Evolutionary conservation across 2,888 invertebrate genomes (phyloP), one percentile per base, ranked within the genome.

Genomic region (Hylaea fasciaria): DNA sequence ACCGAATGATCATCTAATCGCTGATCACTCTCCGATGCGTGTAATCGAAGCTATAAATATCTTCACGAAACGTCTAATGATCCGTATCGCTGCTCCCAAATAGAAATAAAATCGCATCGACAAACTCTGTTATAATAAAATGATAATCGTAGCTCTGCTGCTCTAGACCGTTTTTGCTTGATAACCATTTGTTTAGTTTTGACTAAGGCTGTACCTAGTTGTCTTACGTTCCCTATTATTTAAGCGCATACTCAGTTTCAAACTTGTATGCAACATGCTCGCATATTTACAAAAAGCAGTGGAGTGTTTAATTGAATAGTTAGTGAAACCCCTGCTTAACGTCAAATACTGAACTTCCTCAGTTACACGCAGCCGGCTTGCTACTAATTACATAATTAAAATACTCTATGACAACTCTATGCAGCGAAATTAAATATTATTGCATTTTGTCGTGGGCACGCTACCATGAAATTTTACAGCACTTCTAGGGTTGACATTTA

Each of bases 331-430:
- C 12, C 16, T 35, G 40, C 41, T 14, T 46, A 37, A 41, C 45
- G 52, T 41, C 11, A 45, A 43, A 39, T 53, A 49, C 47, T 35
- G 47, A 52, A 65, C 39, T 57, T 56, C 62, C 47, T 16, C 14
- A 45, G 43, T 39, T 37, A 54, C 32, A 44, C 55, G 40, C 54
- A 62, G 61, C 45, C 13, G 44, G 40, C 56, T 56, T 62, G 46
- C 47, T 52, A 37, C 58, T 64, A 66, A 63, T 50, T 58, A 52
- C 53, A 48, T 64, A 54, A 61, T 61, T 66, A 32, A 57, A 14
- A 52, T 58, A 57, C 52, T 58, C 22, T 39, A 22, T 55, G 58
- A 61, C 61, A 47, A 53, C 57, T 57, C 12, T 48, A 41, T 57
- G 55, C 37, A 32, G 43, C 43, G 52, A 56, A 59, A 59, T 58